Evolutionary conservation across 2,888 invertebrate species (phyloP), one percentile per base, ranked within the genome.

Genomic region (Allolobophora icterica): DNA sequence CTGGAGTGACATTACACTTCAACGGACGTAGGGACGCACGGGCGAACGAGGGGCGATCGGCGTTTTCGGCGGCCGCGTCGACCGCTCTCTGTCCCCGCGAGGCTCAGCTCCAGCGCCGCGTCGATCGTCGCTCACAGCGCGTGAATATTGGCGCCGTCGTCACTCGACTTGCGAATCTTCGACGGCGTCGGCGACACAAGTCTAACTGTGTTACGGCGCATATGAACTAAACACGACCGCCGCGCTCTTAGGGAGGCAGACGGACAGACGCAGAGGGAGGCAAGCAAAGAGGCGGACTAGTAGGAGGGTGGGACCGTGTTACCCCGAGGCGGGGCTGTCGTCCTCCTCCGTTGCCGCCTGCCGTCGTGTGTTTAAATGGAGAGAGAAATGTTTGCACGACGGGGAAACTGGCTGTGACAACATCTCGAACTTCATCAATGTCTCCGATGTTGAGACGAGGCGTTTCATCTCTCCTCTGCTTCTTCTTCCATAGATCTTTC

Each of bases 1-100:
- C 71, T 71, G 71, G n/a, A 71, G 71, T 71, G 71, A 71, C 71
- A n/a, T 71, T 71, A n/a, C 71, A 71, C 71, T 71, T n/a, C 71
- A 71, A n/a, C 71, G 52, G 52, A 24, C 21, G 71, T 3, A n/a
- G 6, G 0, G n/a, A n/a, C 71, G 71, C 6, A 71, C 71, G 71
- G n/a, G n/a, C 71, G 5, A n/a, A 71, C 71, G 30, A 71, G 71
- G 71, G 71, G 71, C 71, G 71, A 71, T 71, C 71, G 71, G 71
- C 30, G 71, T 71, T 71, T 71, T 71, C n/a, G 30, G 3, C 71
- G 30, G 71, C 71, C n/a, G 71, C 71, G 71, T 71, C 71, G n/a
- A 71, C 30, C 30, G 71, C 30, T 71, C 71, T 71, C 71, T 71
- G 30, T 71, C 71, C 52, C 71, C 71, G 71, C 71, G 71, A 71